Conservation (phyloP, 2,113 vertebrate species). For the Mohoua ochrocephala region DNA sequence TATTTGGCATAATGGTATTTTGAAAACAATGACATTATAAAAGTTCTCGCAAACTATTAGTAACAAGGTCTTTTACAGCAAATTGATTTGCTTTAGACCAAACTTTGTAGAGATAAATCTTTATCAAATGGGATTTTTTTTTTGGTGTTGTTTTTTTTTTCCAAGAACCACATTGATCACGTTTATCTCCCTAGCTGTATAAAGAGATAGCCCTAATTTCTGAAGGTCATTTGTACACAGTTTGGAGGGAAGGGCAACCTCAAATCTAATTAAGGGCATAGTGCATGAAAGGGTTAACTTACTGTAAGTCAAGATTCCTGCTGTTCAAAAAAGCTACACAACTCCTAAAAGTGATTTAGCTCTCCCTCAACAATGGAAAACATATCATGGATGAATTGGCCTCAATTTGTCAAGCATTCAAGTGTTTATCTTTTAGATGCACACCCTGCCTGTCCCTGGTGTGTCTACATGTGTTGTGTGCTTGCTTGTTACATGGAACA, state of each 20-base stretch:
- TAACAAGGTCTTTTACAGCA: background rate
- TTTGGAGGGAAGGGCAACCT: background rate
- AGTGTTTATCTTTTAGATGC: background rate
- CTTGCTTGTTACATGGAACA: background rate
- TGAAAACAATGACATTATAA: background rate
- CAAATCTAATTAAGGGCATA: background rate
- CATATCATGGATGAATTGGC: background rate
- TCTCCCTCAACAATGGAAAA: background rate
- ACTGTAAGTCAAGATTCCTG: background rate
- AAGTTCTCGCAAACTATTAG: background rate
- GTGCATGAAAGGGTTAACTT: background rate
- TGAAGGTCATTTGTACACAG: background rate
- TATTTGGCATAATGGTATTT: background rate
- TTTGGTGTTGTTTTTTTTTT: background rate
- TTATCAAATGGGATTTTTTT: background rate
- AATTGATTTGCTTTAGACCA: background rate
- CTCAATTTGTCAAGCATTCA: background rate
- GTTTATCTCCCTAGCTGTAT: background rate
- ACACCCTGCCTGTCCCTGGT: background rate
- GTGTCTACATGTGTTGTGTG: background rate
- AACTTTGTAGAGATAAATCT: background rate
- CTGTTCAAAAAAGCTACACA: background rate
- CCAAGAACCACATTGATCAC: background rate
- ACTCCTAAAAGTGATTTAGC: constrained; percentile 1
- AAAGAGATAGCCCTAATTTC: background rate